Percentiles rank a stretch among this genome's conserved stretches.
Evolutionary conservation across 2,113 vertebrate species (phyloP).

Genomic region (Actenoides lindsayi): DNA sequence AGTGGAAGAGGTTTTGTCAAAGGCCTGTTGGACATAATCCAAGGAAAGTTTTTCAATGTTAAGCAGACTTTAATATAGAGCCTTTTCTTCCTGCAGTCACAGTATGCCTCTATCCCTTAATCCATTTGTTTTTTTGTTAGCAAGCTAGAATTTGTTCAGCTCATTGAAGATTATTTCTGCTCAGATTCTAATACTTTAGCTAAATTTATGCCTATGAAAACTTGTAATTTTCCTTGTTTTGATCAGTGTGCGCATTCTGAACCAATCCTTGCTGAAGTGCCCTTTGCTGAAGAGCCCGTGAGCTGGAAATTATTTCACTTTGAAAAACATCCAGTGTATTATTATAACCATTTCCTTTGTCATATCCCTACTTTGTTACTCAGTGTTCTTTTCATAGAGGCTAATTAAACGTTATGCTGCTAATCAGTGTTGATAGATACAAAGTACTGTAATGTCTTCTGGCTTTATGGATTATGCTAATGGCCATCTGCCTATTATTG

Average conservation of each 20-base stretch:
- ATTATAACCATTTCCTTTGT: slow-evolving; percentile 65
- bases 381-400: slow-evolving; percentile 59
- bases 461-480: slow-evolving; percentile 79
- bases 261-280: not conserved
- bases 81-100: slow-evolving; percentile 1
- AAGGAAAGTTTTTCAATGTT: not conserved
- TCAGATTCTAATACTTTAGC: slow-evolving; percentile 27
- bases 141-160: slow-evolving; percentile 1
- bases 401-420: slow-evolving; percentile 75
- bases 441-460: slow-evolving; percentile 74
- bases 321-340: slow-evolving; percentile 44
- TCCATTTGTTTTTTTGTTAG: slow-evolving; percentile 33
- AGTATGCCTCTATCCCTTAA: slow-evolving; percentile 16
- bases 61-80: not conserved
- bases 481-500: slow-evolving; percentile 78
- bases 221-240: slow-evolving; percentile 48
- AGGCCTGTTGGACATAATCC: slow-evolving; percentile 7
- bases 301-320: slow-evolving; percentile 58
- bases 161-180: slow-evolving; percentile 31
- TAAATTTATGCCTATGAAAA: slow-evolving; percentile 10
- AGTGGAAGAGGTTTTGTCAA: not conserved
- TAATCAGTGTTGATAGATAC: slow-evolving; percentile 78
- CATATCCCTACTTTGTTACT: slow-evolving; percentile 49
- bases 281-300: slow-evolving; percentile 1
- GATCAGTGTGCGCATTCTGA: not conserved